A percentile compares a stretch with the other conserved stretches of the same genome.
Evolutionary conservation across 2,113 vertebrate genomes (phyloP).

Genomic region (Tetrao urogallus): DNA sequence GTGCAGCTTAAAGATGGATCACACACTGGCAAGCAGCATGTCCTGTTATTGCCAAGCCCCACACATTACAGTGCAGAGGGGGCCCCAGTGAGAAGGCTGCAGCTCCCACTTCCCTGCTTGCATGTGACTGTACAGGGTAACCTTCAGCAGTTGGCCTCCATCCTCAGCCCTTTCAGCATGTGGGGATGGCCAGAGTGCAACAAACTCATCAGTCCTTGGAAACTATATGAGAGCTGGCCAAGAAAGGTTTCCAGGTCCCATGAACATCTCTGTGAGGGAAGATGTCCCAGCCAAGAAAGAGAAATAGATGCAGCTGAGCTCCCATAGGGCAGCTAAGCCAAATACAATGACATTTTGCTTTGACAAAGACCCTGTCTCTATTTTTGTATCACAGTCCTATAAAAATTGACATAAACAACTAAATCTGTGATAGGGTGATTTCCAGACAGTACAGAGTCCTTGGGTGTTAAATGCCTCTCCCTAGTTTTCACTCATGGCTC

Average conservation of each 20-base stretch:
- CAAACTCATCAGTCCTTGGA: background rate
- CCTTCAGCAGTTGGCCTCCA: background rate
- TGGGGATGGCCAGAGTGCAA: background rate
- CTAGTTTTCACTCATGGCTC: background rate
- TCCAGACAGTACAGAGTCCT: background rate
- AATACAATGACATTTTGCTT: background rate
- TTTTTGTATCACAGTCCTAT: background rate
- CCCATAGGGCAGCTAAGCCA: background rate
- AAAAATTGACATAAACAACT: background rate
- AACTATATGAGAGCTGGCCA: background rate
- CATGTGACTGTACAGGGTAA: background rate
- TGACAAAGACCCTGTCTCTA: background rate
- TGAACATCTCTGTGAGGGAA: background rate
- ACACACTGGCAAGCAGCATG: background rate
- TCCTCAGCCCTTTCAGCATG: background rate
- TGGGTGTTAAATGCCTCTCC: background rate
- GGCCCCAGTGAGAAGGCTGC: background rate
- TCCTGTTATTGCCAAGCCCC: background rate
- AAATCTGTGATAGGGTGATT: background rate
- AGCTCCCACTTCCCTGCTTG: background rate
- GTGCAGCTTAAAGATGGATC: background rate
- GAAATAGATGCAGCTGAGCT: background rate
- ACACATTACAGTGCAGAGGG: rapidly evolving
- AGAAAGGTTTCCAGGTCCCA: background rate
- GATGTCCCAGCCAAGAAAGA: background rate